These are phyloP conservation scores for Nymphalis io DNA, from an alignment of 1,140 invertebrate species.

Conservation along the genomic window DNA sequence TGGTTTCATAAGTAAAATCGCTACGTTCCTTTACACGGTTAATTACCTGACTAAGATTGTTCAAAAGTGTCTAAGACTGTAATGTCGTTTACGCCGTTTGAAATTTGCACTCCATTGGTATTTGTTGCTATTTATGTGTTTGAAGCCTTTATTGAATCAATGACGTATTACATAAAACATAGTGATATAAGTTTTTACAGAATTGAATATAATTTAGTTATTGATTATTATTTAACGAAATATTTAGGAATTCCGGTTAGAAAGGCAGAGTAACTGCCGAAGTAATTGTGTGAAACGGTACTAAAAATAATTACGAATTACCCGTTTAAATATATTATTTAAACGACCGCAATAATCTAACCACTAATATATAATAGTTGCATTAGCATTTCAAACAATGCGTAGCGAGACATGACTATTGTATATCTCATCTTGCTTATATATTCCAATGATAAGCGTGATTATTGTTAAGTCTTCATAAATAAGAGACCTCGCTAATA, in stretches of 20 bases:
- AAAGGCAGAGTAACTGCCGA: constrained; percentile 8
- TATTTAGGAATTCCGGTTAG: constrained; percentile 12
- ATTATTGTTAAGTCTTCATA: neutral
- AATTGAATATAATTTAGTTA: neutral
- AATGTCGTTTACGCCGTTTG: no score
- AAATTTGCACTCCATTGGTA: no score
- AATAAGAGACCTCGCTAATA: neutral
- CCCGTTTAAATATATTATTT: constrained; percentile 7
- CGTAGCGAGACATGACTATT: constrained; percentile 13
- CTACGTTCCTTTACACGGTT: no score
- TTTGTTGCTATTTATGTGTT: no score
- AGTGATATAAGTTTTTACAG: no score
- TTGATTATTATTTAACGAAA: constrained; percentile 1
- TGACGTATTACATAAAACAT: no score
- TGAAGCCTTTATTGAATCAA: no score
- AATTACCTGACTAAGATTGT: no score
- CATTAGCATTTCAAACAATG: constrained; percentile 17
- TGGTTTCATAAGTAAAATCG: no score
- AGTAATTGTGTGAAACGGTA: constrained; percentile 12
- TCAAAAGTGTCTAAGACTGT: no score
- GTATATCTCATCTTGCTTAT: constrained; percentile 19
- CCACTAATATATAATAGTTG: neutral
- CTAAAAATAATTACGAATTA: constrained; percentile 1
- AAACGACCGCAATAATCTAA: neutral
- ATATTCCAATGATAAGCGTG: constrained; percentile 1